phyloP scores from a whole-genome alignment of 2,888 invertebrate species.

The Chrysina gloriosa region DNA sequence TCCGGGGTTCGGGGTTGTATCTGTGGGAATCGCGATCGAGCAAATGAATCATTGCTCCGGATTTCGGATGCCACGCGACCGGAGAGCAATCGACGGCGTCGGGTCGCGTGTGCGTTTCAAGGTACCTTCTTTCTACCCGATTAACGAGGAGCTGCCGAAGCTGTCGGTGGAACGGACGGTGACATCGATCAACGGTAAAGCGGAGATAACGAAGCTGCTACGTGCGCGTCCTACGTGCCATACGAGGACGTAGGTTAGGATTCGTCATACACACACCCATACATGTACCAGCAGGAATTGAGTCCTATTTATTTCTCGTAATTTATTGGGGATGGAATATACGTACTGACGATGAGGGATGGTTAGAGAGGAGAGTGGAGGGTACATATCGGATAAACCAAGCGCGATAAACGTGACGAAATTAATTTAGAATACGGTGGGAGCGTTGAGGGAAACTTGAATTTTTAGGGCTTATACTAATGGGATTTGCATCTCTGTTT shows the following conservation, averaged over 20 bases:
- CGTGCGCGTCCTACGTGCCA: constrained; percentile 20
- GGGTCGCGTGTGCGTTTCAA: constrained; percentile 58
- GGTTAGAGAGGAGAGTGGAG: neutral
- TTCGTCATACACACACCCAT: constrained; percentile 25
- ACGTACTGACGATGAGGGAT: too few relatives aligned
- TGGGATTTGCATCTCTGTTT: neutral
- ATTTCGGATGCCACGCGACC: constrained; percentile 60
- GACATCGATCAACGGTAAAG: constrained; percentile 63
- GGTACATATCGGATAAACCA: constrained; percentile 4
- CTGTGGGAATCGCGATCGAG: constrained; percentile 62
- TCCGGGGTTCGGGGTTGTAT: constrained; percentile 39
- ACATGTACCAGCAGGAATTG: neutral
- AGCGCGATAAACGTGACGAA: constrained; percentile 10
- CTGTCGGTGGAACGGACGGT: constrained; percentile 51
- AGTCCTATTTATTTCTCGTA: constrained; percentile 32
- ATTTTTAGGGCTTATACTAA: neutral
- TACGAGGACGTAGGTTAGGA: constrained; percentile 24
- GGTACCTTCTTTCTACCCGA: constrained; percentile 57
- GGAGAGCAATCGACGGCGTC: constrained; percentile 55
- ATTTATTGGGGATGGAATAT: too few relatives aligned
- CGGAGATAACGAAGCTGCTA: constrained; percentile 60
- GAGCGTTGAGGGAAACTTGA: neutral
- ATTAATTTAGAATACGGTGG: constrained; percentile 6
- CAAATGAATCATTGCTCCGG: constrained; percentile 63
- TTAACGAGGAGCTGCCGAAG: constrained; percentile 55